Evolutionary conservation across 1,140 invertebrate genomes (phyloP).

Genomic region (Microvelia longipes): DNA sequence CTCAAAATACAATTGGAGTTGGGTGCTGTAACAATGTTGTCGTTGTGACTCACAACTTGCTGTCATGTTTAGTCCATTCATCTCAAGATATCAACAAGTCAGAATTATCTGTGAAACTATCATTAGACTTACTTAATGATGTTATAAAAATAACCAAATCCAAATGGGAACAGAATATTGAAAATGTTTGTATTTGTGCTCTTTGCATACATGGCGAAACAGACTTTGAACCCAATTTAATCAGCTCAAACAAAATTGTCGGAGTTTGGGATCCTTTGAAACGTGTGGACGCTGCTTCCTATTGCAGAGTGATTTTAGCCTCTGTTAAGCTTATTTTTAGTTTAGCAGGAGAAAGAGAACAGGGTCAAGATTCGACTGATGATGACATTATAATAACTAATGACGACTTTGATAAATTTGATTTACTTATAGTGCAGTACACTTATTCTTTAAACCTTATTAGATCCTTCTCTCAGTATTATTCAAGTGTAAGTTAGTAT

Average conservation of each 20-base stretch:
- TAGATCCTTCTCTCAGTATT: constrained; percentile 3
- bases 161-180: not conserved
- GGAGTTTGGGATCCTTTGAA: constrained; percentile 10
- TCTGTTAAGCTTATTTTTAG: constrained; percentile 1
- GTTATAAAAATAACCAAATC: not conserved
- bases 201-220: constrained; percentile 3
- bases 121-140: not conserved
- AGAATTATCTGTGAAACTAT: not conserved
- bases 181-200: constrained; percentile 3
- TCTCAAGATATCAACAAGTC: not conserved
- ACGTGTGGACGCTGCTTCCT: constrained; percentile 1
- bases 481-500: constrained; percentile 6
- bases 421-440: not conserved
- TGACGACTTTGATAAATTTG: not conserved
- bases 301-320: not conserved
- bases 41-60: too few relatives aligned
- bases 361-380: not conserved
- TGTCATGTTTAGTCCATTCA: too few relatives aligned
- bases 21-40: too few relatives aligned
- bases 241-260: not conserved
- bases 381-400: not conserved
- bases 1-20: too few relatives aligned
- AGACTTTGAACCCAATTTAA: not conserved
- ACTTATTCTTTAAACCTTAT: constrained; percentile 4
- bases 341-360: not conserved